Evolutionary conservation across 1,140 invertebrate genomes (phyloP), one percentile per base, ranked within the genome.

Genomic region (Orius insidiosus): DNA sequence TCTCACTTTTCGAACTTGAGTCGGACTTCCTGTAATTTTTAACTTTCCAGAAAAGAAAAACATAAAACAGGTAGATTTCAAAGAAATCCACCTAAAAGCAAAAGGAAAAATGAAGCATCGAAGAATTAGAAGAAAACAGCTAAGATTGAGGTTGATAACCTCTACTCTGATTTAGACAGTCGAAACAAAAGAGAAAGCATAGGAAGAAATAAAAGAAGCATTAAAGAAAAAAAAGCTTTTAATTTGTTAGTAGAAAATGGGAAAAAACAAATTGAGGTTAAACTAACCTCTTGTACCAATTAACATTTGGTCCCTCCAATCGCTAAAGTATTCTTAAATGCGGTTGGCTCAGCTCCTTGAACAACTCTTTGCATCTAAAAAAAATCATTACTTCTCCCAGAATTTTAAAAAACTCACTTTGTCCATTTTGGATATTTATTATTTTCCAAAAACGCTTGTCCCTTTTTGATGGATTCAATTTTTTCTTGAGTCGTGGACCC

Each of bases 341-440:
- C 66, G 3, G 77, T 69, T 9, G 81, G 76, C 59, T 86, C 82
- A 1, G 74, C 77, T 35, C 70, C 70, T 55, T 85, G 76, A 2
- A 81, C 73, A 13, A 85, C 68, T 55, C 76, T 66, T 54, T 75
- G 67, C 9, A 68, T 56, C 63, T 65, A 47, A 36, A 52, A 47
- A 42, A 41, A 49, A 34, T 9, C 16, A 40, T 9, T 7, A 40
- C n/a, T 11, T 13, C 11, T 13, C 9, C 38, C 38, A 11, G 16
- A 7, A 13, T 16, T 33, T 30, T 8, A 49, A 48, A 13, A 49
- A 16, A 49, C 48, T 60, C 33, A 85, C 77, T 54, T 69, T 45
- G 80, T 85, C 82, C 82, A 86, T 13, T 72, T 65, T 0, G 84
- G 80, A 59, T 85, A 83, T 31, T 79, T 80, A 52, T 82, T 78